Conservation (phyloP, 2,113 vertebrate genomes). For the Zingel zingel region DNA sequence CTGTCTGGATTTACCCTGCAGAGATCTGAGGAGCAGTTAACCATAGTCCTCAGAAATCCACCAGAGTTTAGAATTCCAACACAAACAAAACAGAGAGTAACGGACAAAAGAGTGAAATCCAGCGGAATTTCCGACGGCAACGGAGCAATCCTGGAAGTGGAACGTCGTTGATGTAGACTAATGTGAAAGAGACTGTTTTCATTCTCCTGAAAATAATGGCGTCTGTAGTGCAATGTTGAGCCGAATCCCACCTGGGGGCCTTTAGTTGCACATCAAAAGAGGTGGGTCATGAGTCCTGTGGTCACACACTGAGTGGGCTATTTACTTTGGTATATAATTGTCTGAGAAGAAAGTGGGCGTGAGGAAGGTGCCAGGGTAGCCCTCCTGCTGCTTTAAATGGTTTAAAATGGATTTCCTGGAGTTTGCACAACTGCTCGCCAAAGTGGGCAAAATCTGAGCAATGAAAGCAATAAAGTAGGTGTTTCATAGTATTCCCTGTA, state of each 20-base stretch:
- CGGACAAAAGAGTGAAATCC: too few species aligned
- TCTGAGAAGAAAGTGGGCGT: slow-evolving; percentile 25
- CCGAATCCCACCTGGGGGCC: slow-evolving; percentile 6
- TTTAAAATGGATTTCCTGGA: slow-evolving; percentile 62
- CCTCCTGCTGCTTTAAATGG: slow-evolving; percentile 64
- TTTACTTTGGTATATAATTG: slow-evolving; percentile 49
- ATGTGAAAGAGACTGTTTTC: background rate
- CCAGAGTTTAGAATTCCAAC: too few species aligned
- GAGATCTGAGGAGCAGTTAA: too few species aligned
- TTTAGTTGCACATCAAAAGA: slow-evolving; percentile 30
- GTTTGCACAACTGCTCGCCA: slow-evolving; percentile 42
- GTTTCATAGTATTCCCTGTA: slow-evolving; percentile 17
- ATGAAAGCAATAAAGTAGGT: slow-evolving; percentile 38
- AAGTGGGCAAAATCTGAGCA: slow-evolving; percentile 38
- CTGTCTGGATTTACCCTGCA: too few species aligned
- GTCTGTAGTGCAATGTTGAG: slow-evolving; percentile 6
- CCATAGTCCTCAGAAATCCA: too few species aligned
- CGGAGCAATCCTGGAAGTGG: too few species aligned
- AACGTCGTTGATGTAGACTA: too few species aligned
- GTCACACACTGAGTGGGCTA: slow-evolving; percentile 20
- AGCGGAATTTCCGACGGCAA: too few species aligned
- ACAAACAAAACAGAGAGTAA: too few species aligned
- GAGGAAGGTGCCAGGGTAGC: slow-evolving; percentile 43
- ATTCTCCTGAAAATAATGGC: slow-evolving; percentile 23
- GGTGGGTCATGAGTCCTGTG: slow-evolving; percentile 7